Evolutionary conservation across 2,113 vertebrate species (phyloP).

Genomic region (Phocoena phocoena): DNA sequence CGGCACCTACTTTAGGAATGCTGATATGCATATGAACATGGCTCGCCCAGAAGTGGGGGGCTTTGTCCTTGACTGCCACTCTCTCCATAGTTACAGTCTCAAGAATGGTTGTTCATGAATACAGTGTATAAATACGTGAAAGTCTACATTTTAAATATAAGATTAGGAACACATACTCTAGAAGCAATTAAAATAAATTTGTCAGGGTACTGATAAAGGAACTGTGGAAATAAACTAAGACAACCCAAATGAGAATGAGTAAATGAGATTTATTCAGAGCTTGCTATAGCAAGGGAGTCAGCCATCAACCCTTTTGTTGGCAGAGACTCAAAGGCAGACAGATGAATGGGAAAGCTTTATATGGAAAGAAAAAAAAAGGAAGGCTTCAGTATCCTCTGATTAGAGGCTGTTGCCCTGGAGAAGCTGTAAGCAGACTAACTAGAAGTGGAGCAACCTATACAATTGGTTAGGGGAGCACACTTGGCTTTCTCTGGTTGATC

Average conservation of each 20-base stretch:
- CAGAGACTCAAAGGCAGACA: neutral
- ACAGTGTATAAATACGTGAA: neutral
- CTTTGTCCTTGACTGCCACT: neutral
- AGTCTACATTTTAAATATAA: neutral
- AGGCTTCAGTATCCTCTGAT: neutral
- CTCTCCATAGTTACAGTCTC: neutral
- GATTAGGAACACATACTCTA: neutral
- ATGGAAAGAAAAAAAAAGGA: neutral
- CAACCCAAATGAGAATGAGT: neutral
- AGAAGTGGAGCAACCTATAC: neutral
- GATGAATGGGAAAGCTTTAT: neutral
- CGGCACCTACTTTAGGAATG: neutral
- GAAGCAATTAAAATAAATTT: neutral
- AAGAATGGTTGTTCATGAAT: neutral
- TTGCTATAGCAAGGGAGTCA: neutral
- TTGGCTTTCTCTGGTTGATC: neutral
- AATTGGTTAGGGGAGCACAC: neutral
- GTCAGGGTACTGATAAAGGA: neutral
- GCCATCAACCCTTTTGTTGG: neutral
- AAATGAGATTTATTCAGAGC: neutral
- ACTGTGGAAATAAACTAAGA: neutral
- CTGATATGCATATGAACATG: neutral
- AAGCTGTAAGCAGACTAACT: neutral
- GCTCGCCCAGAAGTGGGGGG: fast-evolving
- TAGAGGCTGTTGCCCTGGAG: neutral